Conservation (phyloP, 2,797 vertebrate genomes). For the Vespertilio murinus region DNA sequence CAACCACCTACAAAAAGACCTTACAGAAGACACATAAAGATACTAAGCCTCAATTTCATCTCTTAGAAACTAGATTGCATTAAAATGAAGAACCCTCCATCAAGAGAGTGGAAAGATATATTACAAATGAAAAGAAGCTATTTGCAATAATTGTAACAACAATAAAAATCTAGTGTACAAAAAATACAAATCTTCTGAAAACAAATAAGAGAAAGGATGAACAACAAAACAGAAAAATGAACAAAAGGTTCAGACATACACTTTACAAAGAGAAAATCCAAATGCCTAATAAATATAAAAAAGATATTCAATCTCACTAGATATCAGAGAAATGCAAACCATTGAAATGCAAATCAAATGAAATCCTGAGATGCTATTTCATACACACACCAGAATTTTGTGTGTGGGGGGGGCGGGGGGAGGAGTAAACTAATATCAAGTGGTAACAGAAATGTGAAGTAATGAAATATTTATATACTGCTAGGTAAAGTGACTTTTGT, state of each 20-base stretch:
- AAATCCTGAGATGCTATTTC: neutral
- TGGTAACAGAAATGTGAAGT: neutral
- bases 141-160: neutral
- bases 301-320: neutral
- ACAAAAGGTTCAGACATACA: neutral
- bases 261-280: conserved; percentile 31
- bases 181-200: neutral
- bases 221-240: neutral
- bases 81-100: conserved; percentile 11
- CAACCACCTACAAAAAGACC: neutral
- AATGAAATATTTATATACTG: neutral
- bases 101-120: neutral
- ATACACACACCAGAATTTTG: neutral
- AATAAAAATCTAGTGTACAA: neutral
- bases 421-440: neutral
- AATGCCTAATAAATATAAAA: neutral
- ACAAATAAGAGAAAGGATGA: conserved; percentile 5
- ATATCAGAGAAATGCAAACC: conserved; percentile 37
- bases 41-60: neutral
- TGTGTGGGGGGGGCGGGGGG: too few species aligned
- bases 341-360: neutral
- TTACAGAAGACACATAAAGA: neutral
- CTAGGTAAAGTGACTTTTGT: neutral
- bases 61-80: neutral
- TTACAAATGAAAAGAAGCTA: neutral